Conservation (phyloP, 2,113 vertebrate species). For the Nyctibius bracteatus region DNA sequence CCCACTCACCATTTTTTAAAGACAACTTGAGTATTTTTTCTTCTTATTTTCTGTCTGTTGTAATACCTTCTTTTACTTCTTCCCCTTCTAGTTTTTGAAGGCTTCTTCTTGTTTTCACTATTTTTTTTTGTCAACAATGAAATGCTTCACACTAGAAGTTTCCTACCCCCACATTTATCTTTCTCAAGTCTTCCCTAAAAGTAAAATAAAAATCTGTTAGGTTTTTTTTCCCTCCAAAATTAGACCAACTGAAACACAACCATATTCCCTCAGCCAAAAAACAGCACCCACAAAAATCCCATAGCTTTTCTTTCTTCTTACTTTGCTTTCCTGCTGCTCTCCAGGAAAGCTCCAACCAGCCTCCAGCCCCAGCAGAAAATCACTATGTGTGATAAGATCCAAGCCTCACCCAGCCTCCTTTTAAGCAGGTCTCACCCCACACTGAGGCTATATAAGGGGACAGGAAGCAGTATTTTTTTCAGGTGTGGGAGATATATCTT, state of each 20-base stretch:
- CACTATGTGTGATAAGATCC: fast-evolving
- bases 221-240: neutral
- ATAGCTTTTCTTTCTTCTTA: fast-evolving
- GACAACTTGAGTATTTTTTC: too few species aligned
- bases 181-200: neutral
- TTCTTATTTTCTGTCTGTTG: fast-evolving
- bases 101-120: too few species aligned
- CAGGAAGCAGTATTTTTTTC: too few species aligned
- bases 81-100: fast-evolving
- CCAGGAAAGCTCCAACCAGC: fast-evolving
- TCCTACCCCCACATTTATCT: fast-evolving
- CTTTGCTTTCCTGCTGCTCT: fast-evolving
- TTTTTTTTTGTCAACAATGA: neutral
- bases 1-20: too few species aligned
- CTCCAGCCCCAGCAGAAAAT: fast-evolving
- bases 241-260: fast-evolving
- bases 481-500: fast-evolving
- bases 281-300: fast-evolving
- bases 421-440: neutral
- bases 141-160: fast-evolving
- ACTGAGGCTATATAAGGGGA: neutral
- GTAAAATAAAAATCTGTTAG: fast-evolving
- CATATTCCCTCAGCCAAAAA: fast-evolving
- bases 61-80: neutral
- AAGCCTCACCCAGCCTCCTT: neutral